Conservation (phyloP, 2,888 invertebrate genomes). For the Lithodes maja region DNA sequence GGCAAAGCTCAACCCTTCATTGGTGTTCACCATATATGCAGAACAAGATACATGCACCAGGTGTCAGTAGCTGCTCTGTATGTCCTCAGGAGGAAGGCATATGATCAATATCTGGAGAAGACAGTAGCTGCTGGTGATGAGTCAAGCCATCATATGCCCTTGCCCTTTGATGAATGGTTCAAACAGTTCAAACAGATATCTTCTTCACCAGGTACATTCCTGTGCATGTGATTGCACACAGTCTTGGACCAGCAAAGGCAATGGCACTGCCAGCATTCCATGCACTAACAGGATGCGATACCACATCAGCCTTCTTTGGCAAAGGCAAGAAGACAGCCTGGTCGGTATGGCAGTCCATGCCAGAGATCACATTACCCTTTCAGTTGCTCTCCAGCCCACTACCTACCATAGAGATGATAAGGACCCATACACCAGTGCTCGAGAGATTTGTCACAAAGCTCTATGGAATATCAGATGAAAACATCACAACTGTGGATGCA, state of each 20-base stretch:
- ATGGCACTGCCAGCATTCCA: background rate
- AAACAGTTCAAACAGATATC: no score
- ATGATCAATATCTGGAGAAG: background rate
- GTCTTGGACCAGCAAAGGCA: background rate
- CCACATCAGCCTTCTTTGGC: background rate
- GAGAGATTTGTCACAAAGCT: no score
- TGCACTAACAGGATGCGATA: slow-evolving; percentile 5
- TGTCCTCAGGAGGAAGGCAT: background rate
- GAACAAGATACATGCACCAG: slow-evolving; percentile 18
- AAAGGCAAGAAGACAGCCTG: slow-evolving; percentile 13
- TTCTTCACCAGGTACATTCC: background rate
- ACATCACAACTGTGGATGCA: no score
- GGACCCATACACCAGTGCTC: background rate
- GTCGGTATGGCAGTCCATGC: background rate
- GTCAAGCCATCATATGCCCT: background rate
- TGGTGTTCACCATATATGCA: slow-evolving; percentile 16
- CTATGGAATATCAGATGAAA: no score
- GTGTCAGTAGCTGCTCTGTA: slow-evolving; percentile 14
- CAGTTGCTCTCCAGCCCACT: background rate
- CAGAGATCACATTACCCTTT: background rate
- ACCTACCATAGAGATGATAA: background rate
- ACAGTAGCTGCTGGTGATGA: background rate
- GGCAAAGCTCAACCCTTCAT: slow-evolving; percentile 17
- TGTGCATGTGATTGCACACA: background rate
- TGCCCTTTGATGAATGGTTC: slow-evolving; percentile 7